Conservation (phyloP, 2,113 vertebrate species). For the Lepus timidus region DNA sequence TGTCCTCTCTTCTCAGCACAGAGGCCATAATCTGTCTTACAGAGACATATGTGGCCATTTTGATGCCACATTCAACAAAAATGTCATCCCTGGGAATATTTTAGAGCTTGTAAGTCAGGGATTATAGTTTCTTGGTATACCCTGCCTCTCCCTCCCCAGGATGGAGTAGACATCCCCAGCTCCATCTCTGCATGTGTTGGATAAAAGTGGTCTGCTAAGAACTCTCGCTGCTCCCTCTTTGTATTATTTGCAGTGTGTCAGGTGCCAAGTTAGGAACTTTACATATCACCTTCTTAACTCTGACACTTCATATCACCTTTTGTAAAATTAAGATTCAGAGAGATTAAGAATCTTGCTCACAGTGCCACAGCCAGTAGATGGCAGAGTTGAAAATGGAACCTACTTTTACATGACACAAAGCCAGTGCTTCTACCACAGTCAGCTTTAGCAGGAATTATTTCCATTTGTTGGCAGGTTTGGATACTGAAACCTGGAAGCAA, state of each 20-base stretch:
- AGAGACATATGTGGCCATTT: not conserved
- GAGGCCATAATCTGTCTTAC: not conserved
- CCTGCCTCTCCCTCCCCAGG: not conserved
- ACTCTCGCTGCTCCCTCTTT: not conserved
- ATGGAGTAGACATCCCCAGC: not conserved
- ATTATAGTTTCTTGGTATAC: not conserved
- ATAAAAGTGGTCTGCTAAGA: not conserved
- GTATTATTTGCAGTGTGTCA: not conserved
- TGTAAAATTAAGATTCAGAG: not conserved
- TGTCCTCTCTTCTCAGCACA: not conserved
- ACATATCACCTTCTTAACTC: not conserved
- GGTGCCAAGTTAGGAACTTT: not conserved
- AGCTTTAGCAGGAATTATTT: not conserved
- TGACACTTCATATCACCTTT: not conserved
- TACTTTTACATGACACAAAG: not conserved
- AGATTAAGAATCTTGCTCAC: not conserved
- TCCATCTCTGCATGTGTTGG: not conserved
- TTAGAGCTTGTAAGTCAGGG: not conserved
- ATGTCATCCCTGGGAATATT: not conserved
- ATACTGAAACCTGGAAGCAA: slow-evolving; percentile 21
- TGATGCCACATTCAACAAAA: not conserved
- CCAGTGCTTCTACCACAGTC: not conserved
- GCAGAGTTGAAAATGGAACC: slow-evolving; percentile 22
- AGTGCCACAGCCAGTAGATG: not conserved
- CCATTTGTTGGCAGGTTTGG: not conserved